A percentile compares a stretch with the other conserved stretches of the same genome.
These are phyloP conservation scores for Colaptes auratus DNA, from an alignment of 2,113 vertebrate species.

Conservation along the genomic window DNA sequence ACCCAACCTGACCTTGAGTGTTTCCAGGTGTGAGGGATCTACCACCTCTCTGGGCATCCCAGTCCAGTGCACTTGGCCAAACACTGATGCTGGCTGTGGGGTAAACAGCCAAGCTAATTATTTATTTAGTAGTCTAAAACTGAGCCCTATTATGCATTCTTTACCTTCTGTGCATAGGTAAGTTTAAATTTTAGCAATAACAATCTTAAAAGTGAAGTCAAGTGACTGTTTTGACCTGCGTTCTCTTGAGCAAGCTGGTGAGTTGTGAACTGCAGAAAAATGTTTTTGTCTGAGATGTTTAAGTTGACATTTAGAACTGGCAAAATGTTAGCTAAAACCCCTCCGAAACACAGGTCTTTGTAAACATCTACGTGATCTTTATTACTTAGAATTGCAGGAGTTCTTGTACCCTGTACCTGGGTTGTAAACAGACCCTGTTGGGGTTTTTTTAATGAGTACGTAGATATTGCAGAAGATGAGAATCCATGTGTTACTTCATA, in stretches of 20 bases:
- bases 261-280: neutral
- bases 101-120: neutral
- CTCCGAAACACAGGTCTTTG: neutral
- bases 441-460: neutral
- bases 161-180: neutral
- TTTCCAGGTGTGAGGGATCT: too few relatives aligned
- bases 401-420: neutral
- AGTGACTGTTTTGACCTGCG: neutral
- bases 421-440: neutral
- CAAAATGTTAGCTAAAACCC: neutral
- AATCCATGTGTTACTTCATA: neutral
- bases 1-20: too few relatives aligned
- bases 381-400: neutral
- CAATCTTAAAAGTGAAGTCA: neutral
- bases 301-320: neutral
- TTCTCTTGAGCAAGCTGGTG: neutral
- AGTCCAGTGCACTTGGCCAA: too few relatives aligned
- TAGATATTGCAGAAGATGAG: neutral
- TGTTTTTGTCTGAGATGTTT: neutral
- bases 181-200: neutral
- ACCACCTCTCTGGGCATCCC: too few relatives aligned
- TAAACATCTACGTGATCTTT: neutral
- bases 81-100: neutral
- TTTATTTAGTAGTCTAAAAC: neutral
- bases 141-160: neutral